Evolutionary conservation across 2,113 vertebrate species (phyloP).

Genomic region (Mus pahari): DNA sequence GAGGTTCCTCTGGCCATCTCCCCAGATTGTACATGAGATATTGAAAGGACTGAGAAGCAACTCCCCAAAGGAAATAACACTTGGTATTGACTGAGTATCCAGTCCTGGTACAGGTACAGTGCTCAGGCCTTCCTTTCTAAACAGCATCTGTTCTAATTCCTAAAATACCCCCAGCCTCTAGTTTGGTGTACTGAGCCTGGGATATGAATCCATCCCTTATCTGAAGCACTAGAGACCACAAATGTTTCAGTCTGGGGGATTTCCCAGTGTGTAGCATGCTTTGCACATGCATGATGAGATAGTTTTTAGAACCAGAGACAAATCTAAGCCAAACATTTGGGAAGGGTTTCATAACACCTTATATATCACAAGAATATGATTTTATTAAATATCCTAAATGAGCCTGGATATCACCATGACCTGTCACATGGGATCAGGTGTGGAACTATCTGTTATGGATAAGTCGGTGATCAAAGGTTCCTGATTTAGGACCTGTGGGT

Average conservation of each 20-base stretch:
- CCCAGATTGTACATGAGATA: neutral
- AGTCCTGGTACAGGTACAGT: neutral
- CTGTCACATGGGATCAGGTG: no score
- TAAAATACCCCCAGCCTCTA: neutral
- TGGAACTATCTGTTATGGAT: neutral
- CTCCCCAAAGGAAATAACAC: neutral
- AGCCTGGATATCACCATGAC: neutral
- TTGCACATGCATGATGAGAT: neutral
- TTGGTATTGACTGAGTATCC: neutral
- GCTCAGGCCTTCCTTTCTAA: neutral
- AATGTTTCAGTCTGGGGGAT: neutral
- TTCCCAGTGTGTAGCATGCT: neutral
- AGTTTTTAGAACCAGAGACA: neutral
- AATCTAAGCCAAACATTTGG: neutral
- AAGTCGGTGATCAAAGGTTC: neutral
- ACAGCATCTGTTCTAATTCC: neutral
- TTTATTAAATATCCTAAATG: neutral
- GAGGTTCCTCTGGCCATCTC: neutral
- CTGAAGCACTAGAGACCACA: neutral
- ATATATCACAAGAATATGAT: neutral
- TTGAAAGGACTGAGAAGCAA: neutral
- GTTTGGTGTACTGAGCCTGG: neutral
- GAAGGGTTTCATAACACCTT: neutral
- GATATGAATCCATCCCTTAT: neutral
- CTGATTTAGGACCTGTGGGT: neutral